Conservation (phyloP, 53 echinoderm and acorn worm species). For the Echinometra lucunter region DNA sequence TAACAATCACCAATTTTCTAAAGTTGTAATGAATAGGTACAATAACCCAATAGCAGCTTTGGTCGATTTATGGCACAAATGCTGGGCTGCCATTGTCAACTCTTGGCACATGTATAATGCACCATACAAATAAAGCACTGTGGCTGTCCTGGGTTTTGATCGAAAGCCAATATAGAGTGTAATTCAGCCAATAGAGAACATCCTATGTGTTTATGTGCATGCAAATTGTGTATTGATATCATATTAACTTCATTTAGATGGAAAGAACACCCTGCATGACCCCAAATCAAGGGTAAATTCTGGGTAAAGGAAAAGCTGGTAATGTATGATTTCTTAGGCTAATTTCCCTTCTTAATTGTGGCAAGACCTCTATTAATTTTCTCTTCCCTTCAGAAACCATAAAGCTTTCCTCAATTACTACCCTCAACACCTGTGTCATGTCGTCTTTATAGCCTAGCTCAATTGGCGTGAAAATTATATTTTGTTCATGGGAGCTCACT, state of each 20-base stretch:
- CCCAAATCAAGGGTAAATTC: neutral
- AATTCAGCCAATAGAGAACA: no score
- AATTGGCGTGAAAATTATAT: neutral
- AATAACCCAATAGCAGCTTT: no score
- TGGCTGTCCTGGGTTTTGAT: no score
- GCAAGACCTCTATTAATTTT: constrained; percentile 36
- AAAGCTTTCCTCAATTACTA: neutral
- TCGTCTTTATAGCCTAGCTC: neutral
- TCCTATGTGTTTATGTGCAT: no score
- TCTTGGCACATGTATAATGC: no score
- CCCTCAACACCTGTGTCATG: constrained; percentile 23
- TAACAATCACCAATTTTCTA: no score
- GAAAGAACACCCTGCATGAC: neutral
- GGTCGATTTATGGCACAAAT: no score
- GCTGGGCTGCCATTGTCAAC: no score
- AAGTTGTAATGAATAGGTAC: no score
- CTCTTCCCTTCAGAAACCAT: constrained; percentile 32
- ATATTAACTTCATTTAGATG: neutral
- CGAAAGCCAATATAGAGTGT: no score
- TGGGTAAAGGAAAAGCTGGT: neutral
- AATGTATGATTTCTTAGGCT: constrained; percentile 39
- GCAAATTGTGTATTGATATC: neutral
- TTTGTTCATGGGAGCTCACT: neutral
- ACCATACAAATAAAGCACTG: no score
- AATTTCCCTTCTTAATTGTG: constrained; percentile 50